These are phyloP conservation scores for Sander vitreus DNA, from an alignment of 2,113 vertebrate species.

Conservation along the genomic window DNA sequence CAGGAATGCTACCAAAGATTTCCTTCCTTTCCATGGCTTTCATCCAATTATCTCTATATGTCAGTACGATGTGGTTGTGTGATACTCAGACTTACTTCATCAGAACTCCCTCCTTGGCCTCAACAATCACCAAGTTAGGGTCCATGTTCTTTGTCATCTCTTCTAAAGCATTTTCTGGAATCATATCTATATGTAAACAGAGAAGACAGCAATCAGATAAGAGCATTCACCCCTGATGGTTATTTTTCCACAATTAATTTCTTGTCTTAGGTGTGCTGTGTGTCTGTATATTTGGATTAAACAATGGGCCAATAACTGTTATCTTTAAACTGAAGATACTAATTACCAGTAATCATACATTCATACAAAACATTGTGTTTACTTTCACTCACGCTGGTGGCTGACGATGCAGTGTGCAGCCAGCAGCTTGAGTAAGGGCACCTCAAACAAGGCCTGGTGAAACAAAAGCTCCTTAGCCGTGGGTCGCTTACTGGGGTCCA, in stretches of 20 bases:
- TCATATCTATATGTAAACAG: slow-evolving; percentile 88
- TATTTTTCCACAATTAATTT: not conserved
- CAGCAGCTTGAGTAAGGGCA: slow-evolving; percentile 95
- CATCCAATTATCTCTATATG: not conserved
- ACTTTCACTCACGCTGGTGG: slow-evolving; percentile 93
- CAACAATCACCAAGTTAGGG: slow-evolving; percentile 93
- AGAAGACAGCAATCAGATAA: slow-evolving; percentile 9
- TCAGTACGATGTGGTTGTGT: not conserved
- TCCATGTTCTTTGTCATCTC: slow-evolving; percentile 99
- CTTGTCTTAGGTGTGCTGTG: not conserved
- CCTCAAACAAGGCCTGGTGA: slow-evolving; percentile 96
- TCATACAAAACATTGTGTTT: not conserved
- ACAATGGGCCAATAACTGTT: not conserved
- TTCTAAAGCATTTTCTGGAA: slow-evolving; percentile 97
- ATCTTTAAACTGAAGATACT: not conserved
- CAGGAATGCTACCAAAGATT: too few relatives aligned
- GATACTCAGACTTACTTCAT: slow-evolving; percentile 89
- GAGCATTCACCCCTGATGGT: not conserved
- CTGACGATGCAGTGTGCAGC: slow-evolving; percentile 97
- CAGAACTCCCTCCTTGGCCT: slow-evolving; percentile 90
- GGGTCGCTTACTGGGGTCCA: slow-evolving; percentile 91
- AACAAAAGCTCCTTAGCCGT: slow-evolving; percentile 96
- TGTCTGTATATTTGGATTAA: not conserved
- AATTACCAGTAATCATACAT: not conserved
- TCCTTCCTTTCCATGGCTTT: not conserved